Conservation (phyloP, 2,888 invertebrate genomes). For the Drosophila longiperda region DNA sequence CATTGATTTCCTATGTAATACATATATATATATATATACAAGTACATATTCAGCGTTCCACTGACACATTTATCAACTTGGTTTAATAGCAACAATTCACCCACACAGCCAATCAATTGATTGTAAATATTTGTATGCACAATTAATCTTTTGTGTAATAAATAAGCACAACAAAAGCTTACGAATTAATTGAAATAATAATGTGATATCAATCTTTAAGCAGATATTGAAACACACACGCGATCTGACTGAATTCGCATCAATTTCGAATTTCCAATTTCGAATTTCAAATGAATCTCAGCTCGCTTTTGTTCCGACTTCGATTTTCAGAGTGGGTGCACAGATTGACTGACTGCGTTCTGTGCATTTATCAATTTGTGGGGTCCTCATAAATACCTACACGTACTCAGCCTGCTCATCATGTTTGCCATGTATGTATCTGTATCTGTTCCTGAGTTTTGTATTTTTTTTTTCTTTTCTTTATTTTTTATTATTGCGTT, state of each 20-base stretch:
- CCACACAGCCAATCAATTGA: conserved; percentile 39
- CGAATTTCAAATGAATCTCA: conserved; percentile 18
- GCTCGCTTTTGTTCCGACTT: conserved; percentile 39
- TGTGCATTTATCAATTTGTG: conserved; percentile 79
- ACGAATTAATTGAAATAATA: conserved; percentile 79
- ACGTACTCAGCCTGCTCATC: conserved; percentile 52
- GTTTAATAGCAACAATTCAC: conserved; percentile 42
- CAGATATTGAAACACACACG: conserved; percentile 44
- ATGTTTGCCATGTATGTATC: conserved; percentile 14
- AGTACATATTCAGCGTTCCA: conserved; percentile 28
- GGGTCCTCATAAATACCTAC: conserved; percentile 72
- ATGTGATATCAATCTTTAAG: conserved; percentile 53
- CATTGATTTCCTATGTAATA: conserved; percentile 35
- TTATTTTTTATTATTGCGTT: conserved; percentile 54
- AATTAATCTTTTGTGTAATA: conserved; percentile 50
- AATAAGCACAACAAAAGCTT: conserved; percentile 57
- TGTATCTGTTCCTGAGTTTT: conserved; percentile 4
- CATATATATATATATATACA: not conserved
- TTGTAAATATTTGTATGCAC: conserved; percentile 49
- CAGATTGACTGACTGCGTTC: conserved; percentile 34
- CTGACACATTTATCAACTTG: conserved; percentile 66
- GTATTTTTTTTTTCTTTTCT: conserved; percentile 10
- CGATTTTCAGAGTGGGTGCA: conserved; percentile 65
- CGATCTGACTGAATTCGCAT: conserved; percentile 72
- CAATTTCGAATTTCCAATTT: conserved; percentile 42